Percentiles rank a stretch among this genome's conserved stretches.
Conservation (phyloP, 2,113 vertebrate species). For the Peromyscus maniculatus region DNA sequence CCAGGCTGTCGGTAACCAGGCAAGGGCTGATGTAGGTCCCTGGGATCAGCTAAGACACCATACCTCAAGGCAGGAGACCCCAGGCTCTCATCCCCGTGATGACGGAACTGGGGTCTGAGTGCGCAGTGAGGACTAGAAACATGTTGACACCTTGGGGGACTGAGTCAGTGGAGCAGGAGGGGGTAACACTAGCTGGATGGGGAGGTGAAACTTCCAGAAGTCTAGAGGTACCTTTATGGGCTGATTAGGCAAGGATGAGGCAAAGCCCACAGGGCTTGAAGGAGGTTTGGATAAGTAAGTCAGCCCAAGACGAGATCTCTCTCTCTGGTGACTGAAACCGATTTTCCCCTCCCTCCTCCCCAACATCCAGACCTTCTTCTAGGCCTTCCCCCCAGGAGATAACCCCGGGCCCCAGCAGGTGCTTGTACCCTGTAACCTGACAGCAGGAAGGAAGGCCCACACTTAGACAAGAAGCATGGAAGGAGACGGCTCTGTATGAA, state of each 20-base stretch:
- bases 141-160: not conserved
- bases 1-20: constrained; percentile 1
- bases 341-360: not conserved
- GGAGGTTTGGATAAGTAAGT: not conserved
- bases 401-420: not conserved
- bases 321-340: not conserved
- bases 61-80: not conserved
- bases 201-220: not conserved
- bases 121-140: not conserved
- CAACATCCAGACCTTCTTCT: not conserved
- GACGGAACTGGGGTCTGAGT: not conserved
- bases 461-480: not conserved
- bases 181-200: not conserved
- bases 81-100: not conserved
- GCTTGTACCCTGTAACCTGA: not conserved
- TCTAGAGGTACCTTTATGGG: not conserved
- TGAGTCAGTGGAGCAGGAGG: not conserved
- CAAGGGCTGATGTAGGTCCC: not conserved
- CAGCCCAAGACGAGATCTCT: not conserved
- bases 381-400: not conserved
- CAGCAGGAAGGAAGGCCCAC: not conserved
- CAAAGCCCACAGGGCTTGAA: not conserved
- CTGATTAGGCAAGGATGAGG: not conserved
- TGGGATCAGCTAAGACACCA: not conserved
- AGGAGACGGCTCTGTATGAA: not conserved